These are phyloP conservation scores for Acrocephalus arundinaceus DNA, from an alignment of 2,113 vertebrate species.

Conservation along the genomic window DNA sequence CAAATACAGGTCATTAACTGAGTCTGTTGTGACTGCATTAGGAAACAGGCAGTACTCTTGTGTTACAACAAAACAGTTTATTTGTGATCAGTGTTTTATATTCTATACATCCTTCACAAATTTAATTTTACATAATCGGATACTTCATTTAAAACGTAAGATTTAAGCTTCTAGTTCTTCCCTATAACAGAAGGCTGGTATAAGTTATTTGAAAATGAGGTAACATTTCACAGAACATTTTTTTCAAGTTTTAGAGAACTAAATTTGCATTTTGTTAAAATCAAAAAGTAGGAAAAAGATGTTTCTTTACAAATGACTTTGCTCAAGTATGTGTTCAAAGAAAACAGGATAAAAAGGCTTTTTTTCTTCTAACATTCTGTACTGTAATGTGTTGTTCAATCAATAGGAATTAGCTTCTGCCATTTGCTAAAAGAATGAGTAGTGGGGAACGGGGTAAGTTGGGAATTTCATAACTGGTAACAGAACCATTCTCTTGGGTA, in stretches of 20 bases:
- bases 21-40: constrained; percentile 72
- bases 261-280: constrained; percentile 89
- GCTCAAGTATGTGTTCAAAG: constrained; percentile 84
- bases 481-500: constrained; percentile 99
- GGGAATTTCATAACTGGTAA: constrained; percentile 99
- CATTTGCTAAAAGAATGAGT: constrained; percentile 98
- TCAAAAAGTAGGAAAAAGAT: constrained; percentile 87
- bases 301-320: constrained; percentile 87
- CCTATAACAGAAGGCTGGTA: constrained; percentile 85
- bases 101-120: constrained; percentile 94
- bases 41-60: constrained; percentile 83
- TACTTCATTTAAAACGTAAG: constrained; percentile 82
- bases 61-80: constrained; percentile 92
- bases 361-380: constrained; percentile 86
- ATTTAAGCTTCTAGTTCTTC: constrained; percentile 79
- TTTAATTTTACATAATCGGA: constrained; percentile 88
- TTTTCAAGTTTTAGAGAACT: constrained; percentile 97
- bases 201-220: constrained; percentile 94
- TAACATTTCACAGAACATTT: constrained; percentile 99
- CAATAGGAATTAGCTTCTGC: constrained; percentile 79
- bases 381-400: constrained; percentile 79
- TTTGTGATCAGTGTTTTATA: constrained; percentile 89
- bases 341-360: constrained; percentile 80
- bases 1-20: constrained; percentile 67
- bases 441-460: constrained; percentile 96